Percentiles rank a stretch among this genome's conserved stretches.
Evolutionary conservation across 2,888 invertebrate species (phyloP).

Genomic region (Ferdinandea cuprea): DNA sequence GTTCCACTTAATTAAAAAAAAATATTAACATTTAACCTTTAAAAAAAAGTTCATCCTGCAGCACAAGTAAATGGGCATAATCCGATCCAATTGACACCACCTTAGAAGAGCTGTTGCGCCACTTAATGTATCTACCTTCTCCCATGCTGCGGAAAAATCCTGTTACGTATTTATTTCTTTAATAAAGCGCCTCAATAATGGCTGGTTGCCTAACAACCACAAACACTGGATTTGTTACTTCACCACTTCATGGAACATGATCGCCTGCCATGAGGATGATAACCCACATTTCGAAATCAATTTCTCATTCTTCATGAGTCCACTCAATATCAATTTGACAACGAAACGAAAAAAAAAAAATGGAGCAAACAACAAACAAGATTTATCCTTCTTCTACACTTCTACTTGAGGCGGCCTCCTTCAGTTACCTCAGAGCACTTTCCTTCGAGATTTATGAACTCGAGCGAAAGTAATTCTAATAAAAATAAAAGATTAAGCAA

Average conservation of each 20-base stretch:
- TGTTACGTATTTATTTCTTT: no score
- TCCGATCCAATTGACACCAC: no score
- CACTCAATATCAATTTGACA: constrained; percentile 11
- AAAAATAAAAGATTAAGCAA: constrained; percentile 45
- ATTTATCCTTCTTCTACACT: not conserved
- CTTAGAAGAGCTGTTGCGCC: no score
- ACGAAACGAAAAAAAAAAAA: not conserved
- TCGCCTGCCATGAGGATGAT: constrained; percentile 16
- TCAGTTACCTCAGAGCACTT: constrained; percentile 29
- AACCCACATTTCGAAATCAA: not conserved
- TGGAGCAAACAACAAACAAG: no score
- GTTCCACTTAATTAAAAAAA: no score
- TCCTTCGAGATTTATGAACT: constrained; percentile 51
- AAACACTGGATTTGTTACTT: constrained; percentile 3
- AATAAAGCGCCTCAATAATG: no score
- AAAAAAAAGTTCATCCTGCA: no score
- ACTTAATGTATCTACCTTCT: no score
- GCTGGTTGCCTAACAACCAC: not conserved
- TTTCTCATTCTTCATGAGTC: not conserved
- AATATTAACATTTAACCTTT: no score
- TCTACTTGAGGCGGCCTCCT: no score
- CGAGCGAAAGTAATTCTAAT: constrained; percentile 60
- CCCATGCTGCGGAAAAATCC: no score
- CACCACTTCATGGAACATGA: constrained; percentile 5
- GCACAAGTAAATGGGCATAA: no score